Base-by-base conservation (phyloP, 2,888 invertebrate genomes). In the Laspeyria flexula region DNA sequence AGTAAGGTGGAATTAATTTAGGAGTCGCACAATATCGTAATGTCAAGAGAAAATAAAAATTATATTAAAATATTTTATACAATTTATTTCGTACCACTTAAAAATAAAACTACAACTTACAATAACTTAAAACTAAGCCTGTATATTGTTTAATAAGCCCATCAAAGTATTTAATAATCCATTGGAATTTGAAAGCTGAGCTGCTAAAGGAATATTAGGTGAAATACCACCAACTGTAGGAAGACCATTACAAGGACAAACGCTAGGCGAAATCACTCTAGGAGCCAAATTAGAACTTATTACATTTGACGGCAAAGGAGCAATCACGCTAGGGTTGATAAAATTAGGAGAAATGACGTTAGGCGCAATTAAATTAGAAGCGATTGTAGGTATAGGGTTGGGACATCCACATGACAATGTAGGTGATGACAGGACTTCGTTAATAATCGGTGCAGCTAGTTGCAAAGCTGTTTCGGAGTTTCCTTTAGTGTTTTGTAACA, bases 401-500 rank as follows among this genome's bases (percentile, higher is more conserved):
- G 55, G 13, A 51, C 77, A 81, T 0, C 81, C 79, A 44, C 79
- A 81, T 0, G 79, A 55, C 0, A 82, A 43, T 0, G 64, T 41
- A 1, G 83, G 75, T 0, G 78, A 71, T 0, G 76, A 59, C 1
- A 85, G 38, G 0, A 81, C 47, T 34, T 87, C 81, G 11, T 75
- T 83, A 1, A 88, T 56, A 29, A 85, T 59, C 0, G 87, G 85
- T 0, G 69, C 60, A 6, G 83, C 80, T 3, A 84, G 53, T 45
- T 79, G 73, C 12, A 81, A 43, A 3, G 79, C 79, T 10, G 77
- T 29, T 27, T 83, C 75, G 1, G 79, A 68, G 0, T 72, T 78
- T 0, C 76, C 77, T 37, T 67, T 70, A 5, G 61, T 77, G 12
- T 81, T 83, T 44, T 88, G 80, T 0, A 90, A 49, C 16, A 88